Evolutionary conservation across 2,888 invertebrate species (phyloP), one percentile per base, ranked within the genome.

Genomic region (Drosophila gaucha): DNA sequence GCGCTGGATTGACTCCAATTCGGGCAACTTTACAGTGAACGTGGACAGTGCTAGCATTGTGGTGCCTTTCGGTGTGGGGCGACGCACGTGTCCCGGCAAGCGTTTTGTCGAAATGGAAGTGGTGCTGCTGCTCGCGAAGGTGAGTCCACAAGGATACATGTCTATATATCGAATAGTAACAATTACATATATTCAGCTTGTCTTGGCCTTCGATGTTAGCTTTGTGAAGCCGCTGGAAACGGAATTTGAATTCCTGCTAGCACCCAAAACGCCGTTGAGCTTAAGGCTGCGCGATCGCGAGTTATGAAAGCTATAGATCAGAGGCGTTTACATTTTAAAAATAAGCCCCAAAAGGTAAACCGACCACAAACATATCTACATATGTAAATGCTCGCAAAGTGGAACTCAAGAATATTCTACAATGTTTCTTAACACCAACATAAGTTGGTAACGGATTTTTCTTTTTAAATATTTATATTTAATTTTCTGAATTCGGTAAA

Each of bases 81-180:
- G 94, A 51, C 93, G 97, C 43, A 95, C 96, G 92, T 97, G 97
- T 89, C 97, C 97, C 0, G 97, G 97, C 44, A 96, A 96, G 91
- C 93, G 96, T 64, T 96, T 97, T 89, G 95, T 96, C 2, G 96
- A 96, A 83, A 94, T 96, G 75, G 95, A 95, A 77, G 92, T 97
- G 16, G 94, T 95, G 67, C 92, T 96, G 52, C 92, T 96, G 62
- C 91, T 97, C 18, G 95, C 96, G 22, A 95, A 95, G 94, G 96
- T 95, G 79, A 69, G 87, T 51, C 16, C 14, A 8, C 6, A 24
- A 5, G 10, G 9, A 20, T 4, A 22, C 4, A 4, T 2, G 6
- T 9, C 24, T 9, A n/a, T n/a, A 20, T n/a, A 18, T 41, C 14
- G 14, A 20, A 14, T n/a, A n/a, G n/a, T 20, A 5, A n/a, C 5